Conservation (phyloP, 2,888 invertebrate genomes). For the Melinaea marsaeus region DNA sequence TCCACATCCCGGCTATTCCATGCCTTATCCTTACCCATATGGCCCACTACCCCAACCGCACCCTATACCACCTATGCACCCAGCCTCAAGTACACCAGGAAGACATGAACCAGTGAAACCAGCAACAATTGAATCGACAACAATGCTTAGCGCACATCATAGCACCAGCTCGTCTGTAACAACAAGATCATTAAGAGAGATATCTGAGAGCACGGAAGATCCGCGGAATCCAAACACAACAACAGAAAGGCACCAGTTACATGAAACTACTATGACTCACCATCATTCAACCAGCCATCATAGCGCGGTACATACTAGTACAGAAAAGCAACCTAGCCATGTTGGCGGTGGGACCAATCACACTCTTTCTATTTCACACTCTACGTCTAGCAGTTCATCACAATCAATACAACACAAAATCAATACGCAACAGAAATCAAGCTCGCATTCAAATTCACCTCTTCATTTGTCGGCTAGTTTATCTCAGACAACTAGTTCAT, state of each 20-base stretch:
- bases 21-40: constrained; percentile 84
- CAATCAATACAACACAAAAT: constrained; percentile 81
- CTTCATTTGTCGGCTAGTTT: constrained; percentile 76
- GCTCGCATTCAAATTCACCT: constrained; percentile 69
- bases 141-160: constrained; percentile 84
- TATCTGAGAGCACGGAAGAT: constrained; percentile 74
- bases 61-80: constrained; percentile 82
- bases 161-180: constrained; percentile 85
- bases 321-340: constrained; percentile 78
- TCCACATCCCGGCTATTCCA: constrained; percentile 83
- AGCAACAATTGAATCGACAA: constrained; percentile 80
- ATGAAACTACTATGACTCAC: constrained; percentile 81
- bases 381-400: constrained; percentile 81
- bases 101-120: constrained; percentile 73
- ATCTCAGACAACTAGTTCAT: constrained; percentile 74
- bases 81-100: constrained; percentile 67
- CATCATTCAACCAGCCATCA: constrained; percentile 82
- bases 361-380: constrained; percentile 82
- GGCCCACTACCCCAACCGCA: constrained; percentile 85
- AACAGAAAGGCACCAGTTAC: constrained; percentile 79
- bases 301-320: constrained; percentile 81
- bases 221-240: constrained; percentile 68
- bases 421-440: constrained; percentile 72
- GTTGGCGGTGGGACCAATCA: constrained; percentile 75
- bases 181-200: constrained; percentile 80